These are phyloP conservation scores for Cantharis rufa DNA, from an alignment of 2,888 invertebrate species.

Conservation along the genomic window DNA sequence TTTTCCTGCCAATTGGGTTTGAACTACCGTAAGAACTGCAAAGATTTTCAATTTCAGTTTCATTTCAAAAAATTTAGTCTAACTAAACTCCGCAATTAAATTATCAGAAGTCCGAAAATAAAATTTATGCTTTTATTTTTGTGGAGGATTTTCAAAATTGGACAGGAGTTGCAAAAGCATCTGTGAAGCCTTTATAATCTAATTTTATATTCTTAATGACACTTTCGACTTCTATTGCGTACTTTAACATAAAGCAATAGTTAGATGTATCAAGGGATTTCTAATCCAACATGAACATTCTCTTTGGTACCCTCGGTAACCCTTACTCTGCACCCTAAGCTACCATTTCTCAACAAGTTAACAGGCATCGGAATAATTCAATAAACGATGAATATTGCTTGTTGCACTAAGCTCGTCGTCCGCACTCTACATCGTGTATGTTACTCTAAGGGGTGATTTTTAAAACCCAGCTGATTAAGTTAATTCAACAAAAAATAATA, in stretches of 20 bases:
- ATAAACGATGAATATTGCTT: not conserved
- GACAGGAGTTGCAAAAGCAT: not conserved
- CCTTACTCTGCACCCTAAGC: not conserved
- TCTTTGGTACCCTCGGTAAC: not conserved
- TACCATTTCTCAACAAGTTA: slow-evolving; percentile 1
- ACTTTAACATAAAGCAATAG: not conserved
- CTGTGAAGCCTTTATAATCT: not conserved
- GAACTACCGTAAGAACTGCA: too few species aligned
- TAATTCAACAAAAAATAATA: not conserved
- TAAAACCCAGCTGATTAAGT: not conserved
- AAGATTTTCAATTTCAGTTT: too few species aligned
- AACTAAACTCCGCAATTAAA: too few species aligned
- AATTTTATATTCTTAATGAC: not conserved
- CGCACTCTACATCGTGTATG: not conserved
- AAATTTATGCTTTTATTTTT: too few species aligned
- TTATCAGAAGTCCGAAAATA: too few species aligned
- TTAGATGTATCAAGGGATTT: not conserved
- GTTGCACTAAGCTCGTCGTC: not conserved
- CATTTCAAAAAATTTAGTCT: too few species aligned
- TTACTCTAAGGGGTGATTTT: not conserved
- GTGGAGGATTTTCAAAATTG: too few species aligned
- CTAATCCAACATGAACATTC: not conserved
- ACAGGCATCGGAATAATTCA: not conserved
- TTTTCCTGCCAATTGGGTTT: too few species aligned
- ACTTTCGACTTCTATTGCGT: not conserved